Evolutionary conservation across 2,113 vertebrate genomes (phyloP), one percentile per base, ranked within the genome.

Genomic region (Patagioenas fasciata): DNA sequence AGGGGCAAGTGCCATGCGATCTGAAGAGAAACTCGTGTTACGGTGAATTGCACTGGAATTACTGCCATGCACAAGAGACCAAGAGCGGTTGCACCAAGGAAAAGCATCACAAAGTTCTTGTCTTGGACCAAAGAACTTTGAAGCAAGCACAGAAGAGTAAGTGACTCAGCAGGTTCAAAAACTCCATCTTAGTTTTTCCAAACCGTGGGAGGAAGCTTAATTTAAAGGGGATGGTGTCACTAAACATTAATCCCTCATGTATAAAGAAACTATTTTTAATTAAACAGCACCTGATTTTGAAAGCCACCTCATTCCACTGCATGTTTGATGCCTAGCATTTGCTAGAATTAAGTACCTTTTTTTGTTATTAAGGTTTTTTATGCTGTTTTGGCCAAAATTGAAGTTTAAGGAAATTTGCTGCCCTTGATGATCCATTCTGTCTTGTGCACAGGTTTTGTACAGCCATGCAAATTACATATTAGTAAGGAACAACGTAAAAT

Each of bases 161-260:
- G 79, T 48, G 48, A 64, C 32, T 78, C 9, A 32, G 89, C 85
- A 87, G 57, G 66, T 95, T 94, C 83, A 80, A 67, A 75, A 95
- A 89, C 94, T 92, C 91, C 95, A 93, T 92, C 96, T 85, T 72
- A 36, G 15, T 40, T 92, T 88, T 89, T 82, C 83, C 73, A 92
- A 71, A 77, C 12, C 4, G 3, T 31, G 32, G n/a, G 3, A 89
- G 15, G 44, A 85, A 47, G 25, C 10, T 38, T 38, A 15, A 82
- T 83, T 88, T 80, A 34, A 88, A 71, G 5, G 28, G 38, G 16
- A 80, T 31, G 15, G n/a, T 54, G 25, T 57, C 13, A 11, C 57
- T 71, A 28, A 48, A 24, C 14, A 87, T 77, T 29, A 72, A 85
- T 61, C 82, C 40, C 56, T 83, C 34, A 34, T 60, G 20, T 28